Base-by-base conservation (phyloP, 2,797 vertebrate genomes). In the Aphelocoma californica region DNA sequence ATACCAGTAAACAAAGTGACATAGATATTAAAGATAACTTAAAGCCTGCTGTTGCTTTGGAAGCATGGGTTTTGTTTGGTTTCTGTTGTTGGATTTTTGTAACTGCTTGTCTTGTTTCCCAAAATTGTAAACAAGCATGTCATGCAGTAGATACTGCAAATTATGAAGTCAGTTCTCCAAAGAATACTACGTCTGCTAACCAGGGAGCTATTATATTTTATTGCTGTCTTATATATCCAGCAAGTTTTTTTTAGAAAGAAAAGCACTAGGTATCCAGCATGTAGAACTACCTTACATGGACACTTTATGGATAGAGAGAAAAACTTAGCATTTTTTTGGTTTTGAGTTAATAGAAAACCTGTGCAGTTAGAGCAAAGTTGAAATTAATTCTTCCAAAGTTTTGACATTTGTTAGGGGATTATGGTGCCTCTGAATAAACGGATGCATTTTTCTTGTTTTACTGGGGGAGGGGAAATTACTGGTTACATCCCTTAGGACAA, bases 181-280 rank as follows among this genome's bases (percentile, higher is more conserved):
- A 71, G 73, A 94, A 77, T 73, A 77, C 40, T 80, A 5, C 0
- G 3, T 86, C 64, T 86, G 44, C 69, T 62, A 48, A 77, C n/a
- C 17, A 56, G 47, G 40, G 73, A 94, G 54, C 62, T 90, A 12
- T 86, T 95, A 15, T 38, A 65, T 93, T 95, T 95, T 97, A 93
- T 89, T 88, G 54, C 72, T 88, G 31, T 71, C 45, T 91, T 90
- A 56, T 17, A 51, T 92, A 81, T 74, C 50, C 65, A 83, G 20
- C 61, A 69, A 62, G 58, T 1, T 8, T 69, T 84, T 94, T 88
- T 82, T 50, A 72, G 77, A 82, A 78, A 53, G 69, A 82, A 82
- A 74, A 93, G 51, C 48, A 23, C 42, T 73, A 54, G 10, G 21
- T 88, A 77, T 75, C 20, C 38, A 64, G 42, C 26, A 28, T 67